phyloP scores from a whole-genome alignment of 2,797 vertebrate genomes.

The Agapornis canus region DNA sequence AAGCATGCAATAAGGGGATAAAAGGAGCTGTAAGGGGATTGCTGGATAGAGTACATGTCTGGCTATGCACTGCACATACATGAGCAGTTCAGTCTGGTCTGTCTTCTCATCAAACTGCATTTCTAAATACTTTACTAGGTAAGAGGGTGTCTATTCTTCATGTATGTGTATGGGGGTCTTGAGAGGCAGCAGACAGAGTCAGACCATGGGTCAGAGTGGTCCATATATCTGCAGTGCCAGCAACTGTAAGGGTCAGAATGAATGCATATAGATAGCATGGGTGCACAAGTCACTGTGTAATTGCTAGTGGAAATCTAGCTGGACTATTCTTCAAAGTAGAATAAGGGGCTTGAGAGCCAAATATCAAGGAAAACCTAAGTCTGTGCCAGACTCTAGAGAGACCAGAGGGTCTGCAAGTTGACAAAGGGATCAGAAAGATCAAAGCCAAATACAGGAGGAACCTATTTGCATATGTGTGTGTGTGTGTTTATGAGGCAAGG shows the following conservation, averaged over 20 bases:
- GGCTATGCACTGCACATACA: neutral
- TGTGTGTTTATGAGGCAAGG: neutral
- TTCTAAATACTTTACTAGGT: neutral
- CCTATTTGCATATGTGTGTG: fast-evolving
- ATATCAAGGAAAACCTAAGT: neutral
- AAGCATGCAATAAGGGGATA: neutral
- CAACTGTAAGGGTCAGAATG: neutral
- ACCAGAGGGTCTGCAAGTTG: neutral
- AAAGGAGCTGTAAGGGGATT: neutral
- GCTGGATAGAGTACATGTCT: neutral
- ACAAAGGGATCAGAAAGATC: neutral
- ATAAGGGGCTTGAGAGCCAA: neutral
- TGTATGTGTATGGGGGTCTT: neutral
- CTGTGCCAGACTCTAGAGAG: neutral
- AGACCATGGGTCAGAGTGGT: neutral
- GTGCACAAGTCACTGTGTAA: neutral
- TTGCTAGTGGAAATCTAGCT: neutral
- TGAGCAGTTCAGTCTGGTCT: neutral
- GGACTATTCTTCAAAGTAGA: neutral
- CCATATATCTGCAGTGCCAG: neutral
- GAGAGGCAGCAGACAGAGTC: neutral
- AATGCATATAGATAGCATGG: neutral
- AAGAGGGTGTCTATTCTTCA: neutral
- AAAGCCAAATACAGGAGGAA: neutral
- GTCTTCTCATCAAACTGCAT: neutral